phyloP scores from a whole-genome alignment of 2,113 vertebrate species.

The Setophaga kirtlandii region DNA sequence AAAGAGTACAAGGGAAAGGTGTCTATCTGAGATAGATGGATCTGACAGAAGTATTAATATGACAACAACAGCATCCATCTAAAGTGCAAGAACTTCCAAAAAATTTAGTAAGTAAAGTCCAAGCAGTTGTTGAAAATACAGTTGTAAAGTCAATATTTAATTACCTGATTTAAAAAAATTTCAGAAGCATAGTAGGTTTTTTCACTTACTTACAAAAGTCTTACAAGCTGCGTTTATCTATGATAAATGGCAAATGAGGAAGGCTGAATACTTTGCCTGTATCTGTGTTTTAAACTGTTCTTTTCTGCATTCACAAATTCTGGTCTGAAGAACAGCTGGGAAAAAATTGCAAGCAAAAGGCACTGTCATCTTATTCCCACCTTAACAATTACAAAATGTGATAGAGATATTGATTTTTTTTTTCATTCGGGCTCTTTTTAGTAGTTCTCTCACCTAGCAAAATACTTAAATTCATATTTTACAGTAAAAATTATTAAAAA shows the following conservation, averaged over 20 bases:
- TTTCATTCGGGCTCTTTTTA: neutral
- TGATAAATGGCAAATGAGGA: neutral
- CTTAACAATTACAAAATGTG: neutral
- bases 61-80: neutral
- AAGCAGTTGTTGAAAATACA: neutral
- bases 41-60: neutral
- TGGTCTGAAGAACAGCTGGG: neutral
- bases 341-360: neutral
- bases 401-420: neutral
- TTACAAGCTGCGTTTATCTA: neutral
- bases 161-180: neutral
- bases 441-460: neutral
- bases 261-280: neutral
- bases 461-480: neutral
- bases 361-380: neutral
- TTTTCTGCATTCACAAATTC: neutral
- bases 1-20: neutral
- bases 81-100: neutral
- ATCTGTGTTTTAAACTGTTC: fast-evolving
- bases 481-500: neutral
- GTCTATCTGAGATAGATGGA: neutral
- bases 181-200: neutral
- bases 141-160: neutral
- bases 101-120: neutral
- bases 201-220: neutral